Evolutionary conservation across 2,113 vertebrate species (phyloP).

Genomic region (Dolichallabes microphthalmus): DNA sequence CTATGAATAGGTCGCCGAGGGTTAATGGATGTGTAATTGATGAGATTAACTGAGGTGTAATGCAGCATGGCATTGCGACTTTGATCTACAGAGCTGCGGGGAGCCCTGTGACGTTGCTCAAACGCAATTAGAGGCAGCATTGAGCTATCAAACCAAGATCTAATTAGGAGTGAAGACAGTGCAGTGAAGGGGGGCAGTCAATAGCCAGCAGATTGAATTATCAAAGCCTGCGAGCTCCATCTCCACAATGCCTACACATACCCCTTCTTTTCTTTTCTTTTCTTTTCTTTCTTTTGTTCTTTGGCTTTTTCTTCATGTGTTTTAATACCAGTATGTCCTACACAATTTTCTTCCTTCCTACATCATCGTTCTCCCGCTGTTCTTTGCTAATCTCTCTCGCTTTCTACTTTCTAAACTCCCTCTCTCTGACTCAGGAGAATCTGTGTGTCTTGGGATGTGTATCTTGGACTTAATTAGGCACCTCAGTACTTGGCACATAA

Average conservation of each 20-base stretch:
- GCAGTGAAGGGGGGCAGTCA: constrained; percentile 66
- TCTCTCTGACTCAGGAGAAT: constrained; percentile 61
- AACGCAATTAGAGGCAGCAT: constrained; percentile 73
- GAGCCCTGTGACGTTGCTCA: constrained; percentile 60
- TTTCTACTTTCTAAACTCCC: constrained; percentile 5
- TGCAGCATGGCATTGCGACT: constrained; percentile 64
- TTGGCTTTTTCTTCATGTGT: constrained; percentile 23
- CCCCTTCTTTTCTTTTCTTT: constrained; percentile 40
- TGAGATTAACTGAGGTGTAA: constrained; percentile 79
- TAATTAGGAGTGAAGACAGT: constrained; percentile 75
- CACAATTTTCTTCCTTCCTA: neutral
- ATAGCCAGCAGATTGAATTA: constrained; percentile 76
- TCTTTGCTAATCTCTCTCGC: neutral
- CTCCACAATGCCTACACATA: constrained; percentile 58
- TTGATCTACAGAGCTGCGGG: constrained; percentile 58
- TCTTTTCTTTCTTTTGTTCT: constrained; percentile 34
- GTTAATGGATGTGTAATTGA: constrained; percentile 76
- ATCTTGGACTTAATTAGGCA: constrained; percentile 75
- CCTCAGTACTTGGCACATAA: constrained; percentile 66
- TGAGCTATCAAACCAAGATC: constrained; percentile 76
- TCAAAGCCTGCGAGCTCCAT: constrained; percentile 60
- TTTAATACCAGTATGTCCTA: neutral
- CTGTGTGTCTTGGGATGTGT: constrained; percentile 65
- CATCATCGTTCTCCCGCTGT: constrained; percentile 17
- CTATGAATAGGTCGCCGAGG: constrained; percentile 62